These are phyloP conservation scores for Slavum lentiscoides DNA, from an alignment of 2,888 invertebrate genomes.

Conservation along the genomic window DNA sequence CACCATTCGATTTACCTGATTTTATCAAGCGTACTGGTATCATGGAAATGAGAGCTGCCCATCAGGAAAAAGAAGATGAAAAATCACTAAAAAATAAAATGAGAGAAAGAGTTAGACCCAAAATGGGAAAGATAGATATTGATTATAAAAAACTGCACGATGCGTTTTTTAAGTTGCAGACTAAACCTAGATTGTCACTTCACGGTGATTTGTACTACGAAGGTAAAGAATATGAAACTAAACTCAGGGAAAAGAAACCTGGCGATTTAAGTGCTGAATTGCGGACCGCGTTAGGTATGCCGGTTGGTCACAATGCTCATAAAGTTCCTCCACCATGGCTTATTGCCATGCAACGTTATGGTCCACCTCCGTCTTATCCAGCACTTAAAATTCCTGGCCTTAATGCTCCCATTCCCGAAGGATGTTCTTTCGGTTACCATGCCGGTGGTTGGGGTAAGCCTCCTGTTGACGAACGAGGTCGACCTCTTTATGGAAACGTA, in stretches of 20 bases:
- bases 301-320: conserved; percentile 89
- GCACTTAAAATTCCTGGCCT: conserved; percentile 96
- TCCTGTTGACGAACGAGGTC: conserved; percentile 96
- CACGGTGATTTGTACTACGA: conserved; percentile 99
- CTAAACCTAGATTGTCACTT: conserved; percentile 97
- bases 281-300: conserved; percentile 96
- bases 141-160: conserved; percentile 99
- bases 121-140: conserved; percentile 98
- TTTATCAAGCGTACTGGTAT: conserved; percentile 99
- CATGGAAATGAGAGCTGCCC: conserved; percentile 98
- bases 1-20: conserved; percentile 96
- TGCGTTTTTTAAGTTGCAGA: conserved; percentile 99
- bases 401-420: conserved; percentile 97
- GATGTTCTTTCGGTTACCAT: conserved; percentile 97
- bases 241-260: conserved; percentile 96
- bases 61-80: conserved; percentile 95
- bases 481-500: conserved; percentile 97
- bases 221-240: conserved; percentile 97
- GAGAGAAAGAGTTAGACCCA: conserved; percentile 94
- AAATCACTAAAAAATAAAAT: conserved; percentile 95
- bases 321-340: conserved; percentile 94
- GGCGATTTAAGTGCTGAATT: conserved; percentile 96
- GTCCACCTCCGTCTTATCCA: conserved; percentile 98
- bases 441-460: conserved; percentile 99
- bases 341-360: conserved; percentile 96